These are phyloP conservation scores for Hyperopisus bebe DNA, from an alignment of 2,113 vertebrate species.

Conservation along the genomic window DNA sequence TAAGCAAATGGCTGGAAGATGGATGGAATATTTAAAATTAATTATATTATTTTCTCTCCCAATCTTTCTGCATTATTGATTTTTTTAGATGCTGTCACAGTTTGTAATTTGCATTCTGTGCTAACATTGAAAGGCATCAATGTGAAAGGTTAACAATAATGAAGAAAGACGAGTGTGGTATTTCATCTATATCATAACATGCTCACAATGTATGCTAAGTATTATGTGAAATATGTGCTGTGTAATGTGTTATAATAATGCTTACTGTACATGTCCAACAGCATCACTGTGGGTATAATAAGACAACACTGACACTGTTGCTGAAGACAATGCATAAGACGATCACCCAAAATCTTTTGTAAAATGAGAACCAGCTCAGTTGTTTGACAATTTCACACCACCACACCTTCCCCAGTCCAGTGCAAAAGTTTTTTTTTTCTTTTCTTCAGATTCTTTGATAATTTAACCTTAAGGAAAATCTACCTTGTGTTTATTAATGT, in stretches of 20 bases:
- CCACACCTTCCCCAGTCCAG: too few relatives aligned
- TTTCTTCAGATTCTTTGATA: background rate
- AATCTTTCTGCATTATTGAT: constrained; percentile 8
- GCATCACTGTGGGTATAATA: background rate
- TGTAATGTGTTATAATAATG: background rate
- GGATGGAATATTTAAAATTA: background rate
- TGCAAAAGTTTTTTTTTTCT: too few relatives aligned
- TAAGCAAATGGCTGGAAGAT: background rate
- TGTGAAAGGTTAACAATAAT: constrained; percentile 18
- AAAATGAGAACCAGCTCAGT: background rate
- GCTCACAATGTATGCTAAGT: background rate
- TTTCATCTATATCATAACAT: constrained; percentile 1
- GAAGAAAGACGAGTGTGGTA: background rate
- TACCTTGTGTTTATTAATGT: background rate
- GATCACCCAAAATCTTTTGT: background rate
- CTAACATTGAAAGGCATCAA: background rate
- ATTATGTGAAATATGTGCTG: background rate
- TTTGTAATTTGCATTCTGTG: background rate
- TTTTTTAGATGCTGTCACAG: background rate
- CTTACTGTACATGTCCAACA: background rate
- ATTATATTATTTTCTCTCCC: background rate
- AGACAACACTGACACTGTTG: background rate
- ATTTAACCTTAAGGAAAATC: background rate
- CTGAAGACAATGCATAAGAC: background rate
- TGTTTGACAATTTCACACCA: background rate